A percentile compares a stretch with the other conserved stretches of the same genome.
Evolutionary conservation across 2,888 invertebrate genomes (phyloP).

Genomic region (Leptura quadrifasciata): DNA sequence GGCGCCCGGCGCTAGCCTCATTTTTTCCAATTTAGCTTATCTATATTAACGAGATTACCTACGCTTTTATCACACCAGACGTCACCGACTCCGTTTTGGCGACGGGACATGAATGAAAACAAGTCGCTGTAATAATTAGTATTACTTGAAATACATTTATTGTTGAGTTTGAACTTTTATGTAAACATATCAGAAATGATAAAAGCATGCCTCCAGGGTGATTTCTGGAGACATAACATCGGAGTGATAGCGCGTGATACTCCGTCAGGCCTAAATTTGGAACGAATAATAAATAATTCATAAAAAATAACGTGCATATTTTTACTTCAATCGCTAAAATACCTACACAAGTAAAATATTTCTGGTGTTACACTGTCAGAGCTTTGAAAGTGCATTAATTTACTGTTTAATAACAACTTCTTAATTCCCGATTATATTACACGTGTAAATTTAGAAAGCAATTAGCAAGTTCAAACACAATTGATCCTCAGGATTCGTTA

Average conservation of each 20-base stretch:
- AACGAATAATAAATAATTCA: background rate
- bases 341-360: too few species aligned
- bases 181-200: background rate
- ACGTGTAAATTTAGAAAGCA: background rate
- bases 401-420: background rate
- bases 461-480: constrained; percentile 3
- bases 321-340: too few species aligned
- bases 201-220: background rate
- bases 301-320: too few species aligned
- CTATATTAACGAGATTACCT: constrained; percentile 47
- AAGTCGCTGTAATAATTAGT: constrained; percentile 12
- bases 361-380: too few species aligned
- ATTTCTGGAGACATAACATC: constrained; percentile 18
- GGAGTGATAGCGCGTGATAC: background rate
- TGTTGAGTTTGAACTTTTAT: background rate
- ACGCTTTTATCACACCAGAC: constrained; percentile 30
- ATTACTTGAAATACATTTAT: constrained; percentile 7
- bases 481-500: background rate
- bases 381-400: too few species aligned
- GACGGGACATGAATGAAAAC: constrained; percentile 37
- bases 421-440: background rate
- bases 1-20: constrained; percentile 55
- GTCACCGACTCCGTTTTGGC: constrained; percentile 39
- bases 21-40: constrained; percentile 50
- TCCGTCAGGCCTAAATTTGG: constrained; percentile 14